Conservation (phyloP, 2,888 invertebrate genomes). For the Cheilosia variabilis region DNA sequence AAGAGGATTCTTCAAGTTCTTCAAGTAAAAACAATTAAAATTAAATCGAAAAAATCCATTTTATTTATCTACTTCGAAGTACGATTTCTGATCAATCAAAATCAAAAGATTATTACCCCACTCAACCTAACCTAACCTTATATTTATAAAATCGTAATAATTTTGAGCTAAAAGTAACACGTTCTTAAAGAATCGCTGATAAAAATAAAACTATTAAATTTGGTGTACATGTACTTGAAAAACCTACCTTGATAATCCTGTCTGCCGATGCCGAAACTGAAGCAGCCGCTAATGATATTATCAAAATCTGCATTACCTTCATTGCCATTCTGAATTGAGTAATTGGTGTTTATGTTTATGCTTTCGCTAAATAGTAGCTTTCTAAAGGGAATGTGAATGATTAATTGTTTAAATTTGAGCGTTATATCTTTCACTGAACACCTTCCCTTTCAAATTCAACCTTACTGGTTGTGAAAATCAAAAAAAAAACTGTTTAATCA, state of each 20-base stretch:
- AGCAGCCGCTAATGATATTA: constrained; percentile 1
- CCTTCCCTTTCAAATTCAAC: constrained; percentile 35
- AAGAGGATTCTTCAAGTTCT: too few species aligned
- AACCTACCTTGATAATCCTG: constrained; percentile 42
- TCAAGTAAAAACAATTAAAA: too few species aligned
- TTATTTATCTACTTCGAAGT: too few species aligned
- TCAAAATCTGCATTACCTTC: background rate
- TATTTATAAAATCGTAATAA: too few species aligned
- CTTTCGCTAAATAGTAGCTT: background rate
- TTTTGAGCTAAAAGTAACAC: too few species aligned
- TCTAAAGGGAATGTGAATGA: constrained; percentile 25
- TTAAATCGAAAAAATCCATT: too few species aligned
- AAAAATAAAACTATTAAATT: too few species aligned
- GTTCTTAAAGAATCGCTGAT: too few species aligned
- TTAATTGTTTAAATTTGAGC: constrained; percentile 11
- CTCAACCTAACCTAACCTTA: too few species aligned
- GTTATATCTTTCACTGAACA: constrained; percentile 26
- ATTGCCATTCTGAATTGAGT: constrained; percentile 10
- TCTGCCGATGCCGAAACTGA: constrained; percentile 28
- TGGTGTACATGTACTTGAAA: too few species aligned
- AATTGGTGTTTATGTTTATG: background rate
- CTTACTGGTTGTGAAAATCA: constrained; percentile 8
- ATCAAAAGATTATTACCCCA: too few species aligned
- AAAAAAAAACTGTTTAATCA: background rate
- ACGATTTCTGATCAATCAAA: too few species aligned